Evolutionary conservation across 2,797 vertebrate species (phyloP).

Genomic region (Chelonia mydas): DNA sequence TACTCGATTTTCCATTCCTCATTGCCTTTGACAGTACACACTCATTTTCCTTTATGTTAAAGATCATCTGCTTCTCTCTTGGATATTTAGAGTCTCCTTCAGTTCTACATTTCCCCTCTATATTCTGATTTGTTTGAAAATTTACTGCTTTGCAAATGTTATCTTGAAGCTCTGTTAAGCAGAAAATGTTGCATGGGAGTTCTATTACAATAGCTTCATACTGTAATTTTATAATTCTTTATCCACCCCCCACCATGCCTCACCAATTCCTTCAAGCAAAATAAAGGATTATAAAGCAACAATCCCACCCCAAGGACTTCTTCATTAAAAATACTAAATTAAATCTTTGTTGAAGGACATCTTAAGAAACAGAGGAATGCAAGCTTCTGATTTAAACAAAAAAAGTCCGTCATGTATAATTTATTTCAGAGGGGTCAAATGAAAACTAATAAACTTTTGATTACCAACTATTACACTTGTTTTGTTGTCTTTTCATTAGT

Average conservation of each 20-base stretch:
- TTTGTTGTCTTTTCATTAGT: not conserved
- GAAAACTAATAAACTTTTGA: not conserved
- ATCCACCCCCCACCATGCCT: not conserved
- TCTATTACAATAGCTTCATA: not conserved
- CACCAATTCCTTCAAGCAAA: not conserved
- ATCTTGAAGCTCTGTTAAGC: constrained; percentile 25
- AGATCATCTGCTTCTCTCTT: not conserved
- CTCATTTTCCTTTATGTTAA: not conserved
- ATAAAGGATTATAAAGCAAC: not conserved
- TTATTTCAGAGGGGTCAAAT: not conserved
- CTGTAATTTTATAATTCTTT: not conserved
- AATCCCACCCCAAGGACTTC: not conserved
- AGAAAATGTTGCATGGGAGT: not conserved
- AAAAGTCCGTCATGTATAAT: not conserved
- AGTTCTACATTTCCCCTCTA: not conserved
- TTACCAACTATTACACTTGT: not conserved
- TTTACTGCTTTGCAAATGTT: constrained; percentile 35
- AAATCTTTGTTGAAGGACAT: not conserved
- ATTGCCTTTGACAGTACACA: constrained; percentile 5
- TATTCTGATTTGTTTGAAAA: constrained; percentile 15
- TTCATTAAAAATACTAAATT: not conserved
- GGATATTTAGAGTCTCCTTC: constrained; percentile 26
- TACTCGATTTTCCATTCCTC: not conserved
- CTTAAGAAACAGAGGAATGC: not conserved
- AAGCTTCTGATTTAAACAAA: not conserved